Evolutionary conservation across 2,888 invertebrate species (phyloP).

Genomic region (Bombyx huttoni): DNA sequence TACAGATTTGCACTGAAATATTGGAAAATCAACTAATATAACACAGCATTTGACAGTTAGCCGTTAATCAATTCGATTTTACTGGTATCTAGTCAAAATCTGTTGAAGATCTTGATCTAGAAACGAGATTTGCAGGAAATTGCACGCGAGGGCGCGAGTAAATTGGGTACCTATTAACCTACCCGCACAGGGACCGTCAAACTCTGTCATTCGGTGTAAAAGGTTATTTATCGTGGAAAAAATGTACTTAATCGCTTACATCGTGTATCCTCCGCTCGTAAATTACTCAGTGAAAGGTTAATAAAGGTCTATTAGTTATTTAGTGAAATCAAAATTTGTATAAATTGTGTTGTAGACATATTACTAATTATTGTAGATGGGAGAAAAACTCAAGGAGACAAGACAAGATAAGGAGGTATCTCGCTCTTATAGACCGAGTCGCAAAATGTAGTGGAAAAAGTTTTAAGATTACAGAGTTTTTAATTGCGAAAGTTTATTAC

Average conservation of each 20-base stretch:
- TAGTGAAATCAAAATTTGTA: background rate
- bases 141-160: constrained; percentile 17
- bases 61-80: too few relatives aligned
- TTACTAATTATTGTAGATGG: too few relatives aligned
- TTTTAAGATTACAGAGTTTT: too few relatives aligned
- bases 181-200: constrained; percentile 9
- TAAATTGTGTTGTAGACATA: background rate
- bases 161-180: constrained; percentile 19
- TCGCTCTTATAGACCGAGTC: too few relatives aligned
- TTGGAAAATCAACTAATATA: too few relatives aligned
- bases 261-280: background rate
- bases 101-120: constrained; percentile 6
- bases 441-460: too few relatives aligned
- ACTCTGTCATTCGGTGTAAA: background rate
- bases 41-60: too few relatives aligned
- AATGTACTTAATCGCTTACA: constrained; percentile 2
- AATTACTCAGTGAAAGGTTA: background rate
- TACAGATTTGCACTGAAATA: too few relatives aligned
- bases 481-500: too few relatives aligned
- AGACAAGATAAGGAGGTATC: too few relatives aligned
- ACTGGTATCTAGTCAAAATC: too few relatives aligned
- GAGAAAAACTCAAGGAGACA: too few relatives aligned
- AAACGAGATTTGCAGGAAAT: constrained; percentile 17
- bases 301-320: background rate
- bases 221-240: background rate